These are phyloP conservation scores for Dryobota labecula DNA, from an alignment of 2,888 invertebrate genomes.

Conservation along the genomic window DNA sequence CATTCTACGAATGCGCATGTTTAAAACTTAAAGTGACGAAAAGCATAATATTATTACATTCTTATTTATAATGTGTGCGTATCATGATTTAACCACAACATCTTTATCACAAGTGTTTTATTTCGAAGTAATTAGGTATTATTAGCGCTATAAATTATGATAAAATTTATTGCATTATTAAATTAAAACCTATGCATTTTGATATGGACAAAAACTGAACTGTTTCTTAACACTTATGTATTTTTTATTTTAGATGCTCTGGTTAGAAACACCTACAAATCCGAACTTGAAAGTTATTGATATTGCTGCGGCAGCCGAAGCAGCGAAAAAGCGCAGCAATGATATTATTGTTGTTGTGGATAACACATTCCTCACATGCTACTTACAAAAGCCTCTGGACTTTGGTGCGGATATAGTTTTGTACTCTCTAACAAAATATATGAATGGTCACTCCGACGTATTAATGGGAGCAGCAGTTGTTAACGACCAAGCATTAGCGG, in stretches of 20 bases:
- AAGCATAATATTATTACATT: slow-evolving; percentile 62
- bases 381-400: slow-evolving; percentile 97
- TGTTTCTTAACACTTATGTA: not conserved
- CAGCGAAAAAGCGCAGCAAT: slow-evolving; percentile 78
- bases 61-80: slow-evolving; percentile 30
- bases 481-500: slow-evolving; percentile 93
- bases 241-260: slow-evolving; percentile 92
- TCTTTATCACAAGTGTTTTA: slow-evolving; percentile 64
- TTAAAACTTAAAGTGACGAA: slow-evolving; percentile 56
- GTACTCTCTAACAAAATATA: slow-evolving; percentile 99
- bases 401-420: slow-evolving; percentile 97
- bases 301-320: slow-evolving; percentile 92
- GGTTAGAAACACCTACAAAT: slow-evolving; percentile 99
- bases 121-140: slow-evolving; percentile 56
- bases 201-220: slow-evolving; percentile 10
- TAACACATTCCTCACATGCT: slow-evolving; percentile 93
- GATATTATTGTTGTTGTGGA: slow-evolving; percentile 63
- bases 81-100: slow-evolving; percentile 87
- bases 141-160: slow-evolving; percentile 47
- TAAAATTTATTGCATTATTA: slow-evolving; percentile 52
- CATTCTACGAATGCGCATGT: slow-evolving; percentile 36
- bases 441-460: slow-evolving; percentile 99
- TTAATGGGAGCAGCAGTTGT: slow-evolving; percentile 98
- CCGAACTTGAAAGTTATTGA: slow-evolving; percentile 97
- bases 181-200: slow-evolving; percentile 25